Conservation (phyloP, 2,113 vertebrate genomes). For the Dipodomys stephensi region DNA sequence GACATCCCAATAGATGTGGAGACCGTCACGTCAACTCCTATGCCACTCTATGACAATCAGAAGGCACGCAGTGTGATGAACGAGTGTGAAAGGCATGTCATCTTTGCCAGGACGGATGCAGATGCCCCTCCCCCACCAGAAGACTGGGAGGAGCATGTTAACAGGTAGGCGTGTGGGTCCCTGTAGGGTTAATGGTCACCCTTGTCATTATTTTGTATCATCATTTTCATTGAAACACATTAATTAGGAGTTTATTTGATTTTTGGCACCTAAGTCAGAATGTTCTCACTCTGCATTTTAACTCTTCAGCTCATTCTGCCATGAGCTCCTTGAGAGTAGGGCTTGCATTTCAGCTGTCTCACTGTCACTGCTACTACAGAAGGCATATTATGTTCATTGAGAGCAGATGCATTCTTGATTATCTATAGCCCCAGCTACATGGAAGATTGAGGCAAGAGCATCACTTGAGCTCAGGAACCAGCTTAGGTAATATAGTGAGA, state of each 20-base stretch:
- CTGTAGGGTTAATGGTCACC: not conserved
- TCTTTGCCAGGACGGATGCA: conserved; percentile 96
- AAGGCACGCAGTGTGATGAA: conserved; percentile 98
- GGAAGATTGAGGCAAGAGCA: not conserved
- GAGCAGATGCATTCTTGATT: not conserved
- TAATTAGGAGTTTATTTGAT: conserved; percentile 11
- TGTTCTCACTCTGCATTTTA: not conserved
- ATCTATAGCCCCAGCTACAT: not conserved
- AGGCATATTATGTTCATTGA: not conserved
- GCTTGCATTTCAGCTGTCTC: conserved; percentile 21
- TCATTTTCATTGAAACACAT: not conserved
- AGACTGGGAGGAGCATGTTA: conserved; percentile 98
- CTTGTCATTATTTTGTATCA: not conserved
- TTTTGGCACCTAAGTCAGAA: not conserved
- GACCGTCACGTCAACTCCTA: conserved; percentile 89
- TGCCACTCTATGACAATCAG: conserved; percentile 96
- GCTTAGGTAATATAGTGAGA: not conserved
- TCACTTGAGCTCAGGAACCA: not conserved
- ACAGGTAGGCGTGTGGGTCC: conserved; percentile 88
- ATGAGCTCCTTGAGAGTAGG: not conserved
- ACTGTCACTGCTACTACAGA: not conserved
- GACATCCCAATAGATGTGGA: conserved; percentile 95
- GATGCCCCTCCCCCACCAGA: conserved; percentile 96
- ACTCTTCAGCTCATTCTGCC: not conserved
- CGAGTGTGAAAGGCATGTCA: conserved; percentile 96